A percentile compares a stretch with the other conserved stretches of the same genome.
Conservation (phyloP, 2,113 vertebrate species). For the Eolophus roseicapilla region DNA sequence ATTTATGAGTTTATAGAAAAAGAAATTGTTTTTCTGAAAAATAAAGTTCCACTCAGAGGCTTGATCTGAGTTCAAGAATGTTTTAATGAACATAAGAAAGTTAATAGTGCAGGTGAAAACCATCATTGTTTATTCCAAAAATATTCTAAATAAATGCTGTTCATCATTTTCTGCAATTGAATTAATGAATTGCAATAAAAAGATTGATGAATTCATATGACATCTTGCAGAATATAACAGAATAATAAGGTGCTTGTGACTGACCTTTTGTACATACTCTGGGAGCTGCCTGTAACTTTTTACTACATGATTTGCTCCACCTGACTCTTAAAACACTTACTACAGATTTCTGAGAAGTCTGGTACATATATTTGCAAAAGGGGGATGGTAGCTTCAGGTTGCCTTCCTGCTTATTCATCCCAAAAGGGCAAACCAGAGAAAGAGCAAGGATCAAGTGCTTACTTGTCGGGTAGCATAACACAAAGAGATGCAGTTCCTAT, state of each 20-base stretch:
- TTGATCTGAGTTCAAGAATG: background rate
- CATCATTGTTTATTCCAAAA: background rate
- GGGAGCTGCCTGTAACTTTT: background rate
- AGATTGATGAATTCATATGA: background rate
- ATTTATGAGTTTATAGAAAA: background rate
- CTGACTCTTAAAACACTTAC: background rate
- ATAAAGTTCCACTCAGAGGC: background rate
- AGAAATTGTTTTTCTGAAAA: background rate
- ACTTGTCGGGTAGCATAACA: background rate
- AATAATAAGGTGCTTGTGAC: background rate
- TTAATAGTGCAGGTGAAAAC: constrained; percentile 1
- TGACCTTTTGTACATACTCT: background rate
- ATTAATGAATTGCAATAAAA: constrained; percentile 4
- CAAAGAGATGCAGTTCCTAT: background rate
- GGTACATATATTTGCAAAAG: background rate
- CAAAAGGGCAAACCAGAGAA: background rate
- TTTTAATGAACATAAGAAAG: background rate
- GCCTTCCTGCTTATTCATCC: background rate
- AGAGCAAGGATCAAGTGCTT: background rate
- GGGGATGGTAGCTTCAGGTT: background rate
- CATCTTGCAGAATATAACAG: background rate
- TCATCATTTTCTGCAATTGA: background rate
- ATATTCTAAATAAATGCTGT: background rate
- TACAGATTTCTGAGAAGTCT: background rate
- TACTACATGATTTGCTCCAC: background rate